Base-by-base conservation (phyloP, 2,113 vertebrate species). In the Cheirogaleus medius region DNA sequence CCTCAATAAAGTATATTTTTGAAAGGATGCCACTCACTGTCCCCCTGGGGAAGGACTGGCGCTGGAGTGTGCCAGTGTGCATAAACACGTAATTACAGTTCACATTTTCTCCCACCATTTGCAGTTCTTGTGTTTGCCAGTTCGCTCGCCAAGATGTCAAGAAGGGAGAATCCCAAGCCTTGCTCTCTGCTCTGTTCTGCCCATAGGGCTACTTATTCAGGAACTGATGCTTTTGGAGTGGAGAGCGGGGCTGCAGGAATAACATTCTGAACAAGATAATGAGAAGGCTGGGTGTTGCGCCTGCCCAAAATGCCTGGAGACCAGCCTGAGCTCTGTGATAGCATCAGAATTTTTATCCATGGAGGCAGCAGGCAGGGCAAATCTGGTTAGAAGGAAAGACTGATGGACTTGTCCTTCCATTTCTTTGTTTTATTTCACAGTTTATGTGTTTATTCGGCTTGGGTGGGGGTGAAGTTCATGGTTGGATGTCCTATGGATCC, bases 1-100 rank as follows among this genome's bases (percentile, higher is more conserved):
- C 66, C 21, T 34, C 10, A 29, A 2, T 81, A 29, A 34, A 66
- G 12, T 32, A 64, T 34, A 15, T 64, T 47, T 90, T 90, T 47
- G 6, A 34, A 25, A 32, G 64, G 25, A 14, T 54, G 84, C 14
- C 60, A 1, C 32, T 74, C 6, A 0, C 37, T 6, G 2, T 2
- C 21, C 15, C 13, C 60, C 1, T 6, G 0, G 49, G 39, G 56
- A 69, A 71, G 52, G 25, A 32, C 83, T 12, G 21, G 32, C n/a
- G 4, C n/a, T 0, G 1, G 18, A 32, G 63, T 2, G 0, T 44
- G 4, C 25, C 42, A 1, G 20, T 3, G 13, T 52, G 29, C 37
- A 1, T 58, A 49, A 12, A 52, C 7, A 27, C 32, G 3, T 21
- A 15, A 74, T 54, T n/a, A 34, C 3, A 6, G 39, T 77, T 81